Evolutionary conservation across 2,888 invertebrate species (phyloP).

Genomic region (Papilio demoleus): DNA sequence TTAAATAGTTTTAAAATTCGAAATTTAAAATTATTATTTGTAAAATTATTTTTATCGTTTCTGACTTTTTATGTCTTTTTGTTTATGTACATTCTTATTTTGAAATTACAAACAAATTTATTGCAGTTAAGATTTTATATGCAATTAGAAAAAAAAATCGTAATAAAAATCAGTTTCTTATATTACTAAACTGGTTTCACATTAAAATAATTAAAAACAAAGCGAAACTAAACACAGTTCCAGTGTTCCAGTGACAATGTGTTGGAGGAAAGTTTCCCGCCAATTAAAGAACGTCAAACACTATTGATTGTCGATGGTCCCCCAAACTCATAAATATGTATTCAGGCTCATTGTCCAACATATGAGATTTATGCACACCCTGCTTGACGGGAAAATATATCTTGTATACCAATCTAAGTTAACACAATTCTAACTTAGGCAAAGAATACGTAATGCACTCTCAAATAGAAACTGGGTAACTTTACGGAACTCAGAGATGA

Average conservation of each 20-base stretch:
- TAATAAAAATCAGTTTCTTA: no score
- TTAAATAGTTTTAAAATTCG: no score
- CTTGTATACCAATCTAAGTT: conserved; percentile 25
- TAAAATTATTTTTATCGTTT: background rate
- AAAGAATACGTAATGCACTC: background rate
- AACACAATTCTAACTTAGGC: conserved; percentile 11
- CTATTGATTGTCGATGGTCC: conserved; percentile 31
- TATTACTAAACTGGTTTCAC: no score
- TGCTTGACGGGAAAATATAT: conserved; percentile 23
- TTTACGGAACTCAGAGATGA: background rate
- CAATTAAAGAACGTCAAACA: conserved; percentile 38
- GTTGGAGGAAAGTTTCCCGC: background rate
- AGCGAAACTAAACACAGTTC: no score
- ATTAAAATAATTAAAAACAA: background rate
- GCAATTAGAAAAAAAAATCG: no score
- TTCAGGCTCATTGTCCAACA: conserved; percentile 11
- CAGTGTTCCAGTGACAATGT: background rate
- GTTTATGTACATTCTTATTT: no score
- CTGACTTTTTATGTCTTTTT: no score
- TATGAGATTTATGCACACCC: conserved; percentile 31
- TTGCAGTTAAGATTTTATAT: no score
- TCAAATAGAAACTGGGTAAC: background rate
- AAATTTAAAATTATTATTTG: background rate
- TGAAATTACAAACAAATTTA: no score
- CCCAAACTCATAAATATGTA: conserved; percentile 39